Evolutionary conservation across 2,113 vertebrate species (phyloP).

Genomic region (Neogale vison): DNA sequence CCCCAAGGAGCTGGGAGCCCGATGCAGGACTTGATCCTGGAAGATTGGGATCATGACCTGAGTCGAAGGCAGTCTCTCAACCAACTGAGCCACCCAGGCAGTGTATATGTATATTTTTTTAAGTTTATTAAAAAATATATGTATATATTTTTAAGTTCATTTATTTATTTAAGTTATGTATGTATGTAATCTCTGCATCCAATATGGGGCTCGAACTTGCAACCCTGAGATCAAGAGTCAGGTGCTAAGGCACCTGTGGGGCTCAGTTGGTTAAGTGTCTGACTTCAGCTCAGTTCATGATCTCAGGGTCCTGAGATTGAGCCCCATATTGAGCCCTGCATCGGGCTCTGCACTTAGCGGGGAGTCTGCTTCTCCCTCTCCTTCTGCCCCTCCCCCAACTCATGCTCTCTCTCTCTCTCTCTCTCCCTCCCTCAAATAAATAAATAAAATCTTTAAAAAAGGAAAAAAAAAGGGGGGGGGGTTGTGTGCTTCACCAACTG

Average conservation of each 20-base stretch:
- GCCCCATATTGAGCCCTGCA: neutral
- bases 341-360: neutral
- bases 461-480: neutral
- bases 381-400: neutral
- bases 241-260: neutral
- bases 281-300: neutral
- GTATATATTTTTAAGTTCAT: neutral
- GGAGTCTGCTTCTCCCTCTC: neutral
- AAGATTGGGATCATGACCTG: no score
- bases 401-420: neutral
- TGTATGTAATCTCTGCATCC: neutral
- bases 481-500: neutral
- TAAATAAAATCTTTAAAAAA: neutral
- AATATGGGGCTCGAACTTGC: neutral
- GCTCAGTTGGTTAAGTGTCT: neutral
- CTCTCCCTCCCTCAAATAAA: neutral
- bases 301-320: neutral
- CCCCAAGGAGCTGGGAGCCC: no score
- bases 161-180: neutral
- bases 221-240: neutral
- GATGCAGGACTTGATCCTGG: no score
- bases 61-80: no score
- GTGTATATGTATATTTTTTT: no score
- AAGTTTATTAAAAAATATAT: no score
- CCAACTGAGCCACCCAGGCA: no score